These are phyloP conservation scores for Drusus annulatus DNA, from an alignment of 1,140 invertebrate genomes.

Conservation along the genomic window DNA sequence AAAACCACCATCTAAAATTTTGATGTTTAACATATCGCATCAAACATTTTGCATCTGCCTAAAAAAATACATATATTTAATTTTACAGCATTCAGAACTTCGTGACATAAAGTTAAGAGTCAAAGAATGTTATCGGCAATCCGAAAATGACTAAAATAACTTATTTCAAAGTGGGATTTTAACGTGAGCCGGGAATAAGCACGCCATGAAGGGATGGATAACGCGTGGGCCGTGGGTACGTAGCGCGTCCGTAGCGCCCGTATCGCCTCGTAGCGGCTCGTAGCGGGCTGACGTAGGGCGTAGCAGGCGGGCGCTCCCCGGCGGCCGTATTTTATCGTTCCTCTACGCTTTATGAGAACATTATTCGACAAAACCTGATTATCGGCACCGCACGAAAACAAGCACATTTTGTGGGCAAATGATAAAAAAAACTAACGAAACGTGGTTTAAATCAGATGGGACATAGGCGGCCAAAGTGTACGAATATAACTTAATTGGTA, in stretches of 20 bases:
- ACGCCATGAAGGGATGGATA: neutral
- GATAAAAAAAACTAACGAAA: neutral
- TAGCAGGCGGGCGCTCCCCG: slow-evolving; percentile 13
- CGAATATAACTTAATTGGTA: no score
- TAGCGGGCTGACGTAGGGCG: neutral
- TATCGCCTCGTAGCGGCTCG: no score
- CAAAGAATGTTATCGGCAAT: no score
- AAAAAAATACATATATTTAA: no score
- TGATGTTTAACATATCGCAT: no score
- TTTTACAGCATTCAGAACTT: no score
- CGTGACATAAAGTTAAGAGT: no score
- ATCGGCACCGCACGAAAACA: slow-evolving; percentile 28
- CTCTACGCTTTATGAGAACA: slow-evolving; percentile 41
- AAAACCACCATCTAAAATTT: no score
- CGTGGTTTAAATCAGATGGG: no score
- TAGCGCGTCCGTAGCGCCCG: neutral
- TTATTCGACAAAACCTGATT: slow-evolving; percentile 32
- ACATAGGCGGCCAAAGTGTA: no score
- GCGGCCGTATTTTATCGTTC: slow-evolving; percentile 45
- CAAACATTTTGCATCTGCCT: no score
- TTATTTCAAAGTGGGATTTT: neutral
- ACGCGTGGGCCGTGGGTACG: neutral
- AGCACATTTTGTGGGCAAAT: neutral
- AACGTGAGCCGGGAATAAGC: neutral
- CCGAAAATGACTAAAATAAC: no score